Conservation (phyloP, 2,113 vertebrate species). For the Catagonus wagneri region DNA sequence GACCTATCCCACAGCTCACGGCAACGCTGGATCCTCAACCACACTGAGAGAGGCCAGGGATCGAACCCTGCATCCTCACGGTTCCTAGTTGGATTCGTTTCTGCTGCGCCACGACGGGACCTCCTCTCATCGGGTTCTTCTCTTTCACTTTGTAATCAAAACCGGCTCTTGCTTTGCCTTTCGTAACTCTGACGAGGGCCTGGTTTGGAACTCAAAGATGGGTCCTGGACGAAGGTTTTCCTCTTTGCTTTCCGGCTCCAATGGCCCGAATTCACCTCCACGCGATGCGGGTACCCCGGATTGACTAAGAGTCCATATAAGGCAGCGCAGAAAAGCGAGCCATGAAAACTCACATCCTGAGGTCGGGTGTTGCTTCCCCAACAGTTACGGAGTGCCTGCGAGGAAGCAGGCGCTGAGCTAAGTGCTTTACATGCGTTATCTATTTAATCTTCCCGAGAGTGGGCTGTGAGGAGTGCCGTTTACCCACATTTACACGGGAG, state of each 20-base stretch:
- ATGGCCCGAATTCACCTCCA: neutral
- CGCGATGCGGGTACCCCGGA: neutral
- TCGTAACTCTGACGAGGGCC: neutral
- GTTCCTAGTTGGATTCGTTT: too few relatives aligned
- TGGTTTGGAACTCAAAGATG: neutral
- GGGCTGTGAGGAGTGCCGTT: rapidly evolving
- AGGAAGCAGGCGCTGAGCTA: neutral
- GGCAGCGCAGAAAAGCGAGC: neutral
- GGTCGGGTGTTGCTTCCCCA: neutral
- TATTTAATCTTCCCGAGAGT: slow-evolving; percentile 15
- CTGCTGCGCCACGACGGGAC: too few relatives aligned
- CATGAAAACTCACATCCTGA: neutral
- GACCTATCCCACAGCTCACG: too few relatives aligned
- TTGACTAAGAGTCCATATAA: slow-evolving; percentile 10
- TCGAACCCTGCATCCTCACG: too few relatives aligned
- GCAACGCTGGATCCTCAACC: too few relatives aligned
- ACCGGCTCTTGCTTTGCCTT: neutral
- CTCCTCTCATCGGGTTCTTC: neutral
- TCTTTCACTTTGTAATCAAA: neutral
- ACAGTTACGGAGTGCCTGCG: neutral
- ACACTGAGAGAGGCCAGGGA: too few relatives aligned
- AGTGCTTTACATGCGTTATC: neutral
- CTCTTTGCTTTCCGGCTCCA: neutral
- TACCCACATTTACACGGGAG: neutral
- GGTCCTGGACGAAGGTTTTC: neutral